Evolutionary conservation across 2,888 invertebrate genomes (phyloP).

Genomic region (Graphium colonna): DNA sequence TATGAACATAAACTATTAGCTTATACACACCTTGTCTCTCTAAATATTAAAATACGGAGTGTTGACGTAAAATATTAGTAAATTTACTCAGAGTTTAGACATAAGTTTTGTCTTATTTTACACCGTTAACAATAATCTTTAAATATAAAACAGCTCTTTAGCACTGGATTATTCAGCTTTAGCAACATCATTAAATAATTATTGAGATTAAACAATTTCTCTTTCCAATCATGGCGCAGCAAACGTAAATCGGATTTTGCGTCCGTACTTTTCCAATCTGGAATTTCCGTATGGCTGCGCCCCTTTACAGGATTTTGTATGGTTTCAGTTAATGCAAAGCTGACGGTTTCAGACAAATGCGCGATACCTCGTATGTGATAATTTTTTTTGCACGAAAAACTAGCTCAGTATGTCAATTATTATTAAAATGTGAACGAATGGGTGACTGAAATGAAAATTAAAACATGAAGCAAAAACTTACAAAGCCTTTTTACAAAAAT

Average conservation of each 20-base stretch:
- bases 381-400: background rate
- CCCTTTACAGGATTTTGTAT: slow-evolving; percentile 7
- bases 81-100: too few species aligned
- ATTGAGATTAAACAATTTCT: background rate
- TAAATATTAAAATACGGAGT: too few species aligned
- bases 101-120: too few species aligned
- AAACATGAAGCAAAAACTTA: too few species aligned
- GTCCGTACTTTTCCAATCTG: slow-evolving; percentile 1
- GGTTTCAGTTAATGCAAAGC: slow-evolving; percentile 20
- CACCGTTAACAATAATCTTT: too few species aligned
- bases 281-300: slow-evolving; percentile 17
- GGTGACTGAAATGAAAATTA: too few species aligned
- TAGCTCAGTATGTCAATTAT: background rate
- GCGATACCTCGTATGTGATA: slow-evolving; percentile 2
- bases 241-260: slow-evolving; percentile 9
- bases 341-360: slow-evolving; percentile 13
- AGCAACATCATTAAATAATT: background rate
- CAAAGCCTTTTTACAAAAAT: too few species aligned
- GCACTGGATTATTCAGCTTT: background rate
- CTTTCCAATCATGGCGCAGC: background rate
- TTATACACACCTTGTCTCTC: too few species aligned
- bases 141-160: too few species aligned
- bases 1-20: too few species aligned
- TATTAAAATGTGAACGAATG: too few species aligned
- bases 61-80: too few species aligned